Evolutionary conservation across 2,797 vertebrate species (phyloP).

Genomic region (Lagorchestes hirsutus): DNA sequence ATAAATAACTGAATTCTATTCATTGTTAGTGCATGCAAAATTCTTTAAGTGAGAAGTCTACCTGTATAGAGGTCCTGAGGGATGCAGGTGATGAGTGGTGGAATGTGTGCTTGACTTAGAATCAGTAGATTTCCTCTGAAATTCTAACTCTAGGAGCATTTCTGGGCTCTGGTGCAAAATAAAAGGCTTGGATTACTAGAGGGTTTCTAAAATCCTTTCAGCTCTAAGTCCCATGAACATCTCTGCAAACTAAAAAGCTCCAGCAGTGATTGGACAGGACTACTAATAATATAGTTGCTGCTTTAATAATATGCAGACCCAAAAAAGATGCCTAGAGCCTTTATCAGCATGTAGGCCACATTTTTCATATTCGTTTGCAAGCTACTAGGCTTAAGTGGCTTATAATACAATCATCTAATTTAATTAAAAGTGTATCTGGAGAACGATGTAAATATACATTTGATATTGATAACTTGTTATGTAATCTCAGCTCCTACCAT

Average conservation of each 20-base stretch:
- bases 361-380: slow-evolving; percentile 46
- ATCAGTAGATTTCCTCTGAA: background rate
- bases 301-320: slow-evolving; percentile 43
- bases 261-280: background rate
- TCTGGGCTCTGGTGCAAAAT: background rate
- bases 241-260: background rate
- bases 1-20: too few species aligned
- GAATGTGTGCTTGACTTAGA: background rate
- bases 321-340: slow-evolving; percentile 13
- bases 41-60: background rate
- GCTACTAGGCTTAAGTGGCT: slow-evolving; percentile 66
- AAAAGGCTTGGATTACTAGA: background rate
- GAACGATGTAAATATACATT: slow-evolving; percentile 63
- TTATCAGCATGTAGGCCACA: background rate
- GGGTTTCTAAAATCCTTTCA: background rate
- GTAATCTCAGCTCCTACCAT: slow-evolving; percentile 47
- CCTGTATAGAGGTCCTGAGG: too few species aligned
- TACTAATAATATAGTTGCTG: background rate
- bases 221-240: background rate
- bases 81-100: too few species aligned
- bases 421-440: slow-evolving; percentile 74
- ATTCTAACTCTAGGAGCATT: background rate
- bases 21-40: too few species aligned
- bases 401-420: slow-evolving; percentile 71
- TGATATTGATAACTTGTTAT: slow-evolving; percentile 57